phyloP scores from a whole-genome alignment of 2,888 invertebrate species.

The Acleris holmiana region DNA sequence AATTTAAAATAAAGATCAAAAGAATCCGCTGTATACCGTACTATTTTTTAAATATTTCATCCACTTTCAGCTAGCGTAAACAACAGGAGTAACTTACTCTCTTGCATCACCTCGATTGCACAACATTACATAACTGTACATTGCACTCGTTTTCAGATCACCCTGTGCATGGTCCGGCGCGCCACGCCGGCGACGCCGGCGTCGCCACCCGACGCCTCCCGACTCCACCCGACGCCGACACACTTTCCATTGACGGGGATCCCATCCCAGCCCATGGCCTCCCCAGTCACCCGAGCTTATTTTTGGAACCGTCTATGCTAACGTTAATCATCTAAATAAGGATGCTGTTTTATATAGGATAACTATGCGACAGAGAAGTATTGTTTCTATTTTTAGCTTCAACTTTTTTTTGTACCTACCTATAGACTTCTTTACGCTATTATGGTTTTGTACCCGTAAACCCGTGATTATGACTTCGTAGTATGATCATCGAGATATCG shows the following conservation, averaged over 20 bases:
- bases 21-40: not conserved
- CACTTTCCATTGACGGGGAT: constrained; percentile 78
- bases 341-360: not conserved
- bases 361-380: too few relatives aligned
- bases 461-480: too few relatives aligned
- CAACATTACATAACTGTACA: constrained; percentile 2
- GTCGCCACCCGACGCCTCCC: constrained; percentile 62
- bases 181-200: constrained; percentile 65
- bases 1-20: too few relatives aligned
- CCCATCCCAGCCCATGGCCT: constrained; percentile 48
- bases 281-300: constrained; percentile 45
- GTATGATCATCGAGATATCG: too few relatives aligned
- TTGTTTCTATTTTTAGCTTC: too few relatives aligned
- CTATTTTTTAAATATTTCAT: not conserved
- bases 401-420: too few relatives aligned
- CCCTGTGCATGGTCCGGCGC: constrained; percentile 48
- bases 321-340: constrained; percentile 30
- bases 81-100: constrained; percentile 1
- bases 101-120: not conserved
- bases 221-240: constrained; percentile 68
- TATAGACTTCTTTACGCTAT: too few relatives aligned
- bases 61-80: too few relatives aligned
- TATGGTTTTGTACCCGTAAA: too few relatives aligned
- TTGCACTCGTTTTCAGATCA: constrained; percentile 31
- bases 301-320: constrained; percentile 42